phyloP scores from a whole-genome alignment of 2,113 vertebrate genomes.

The Recurvirostra avosetta region DNA sequence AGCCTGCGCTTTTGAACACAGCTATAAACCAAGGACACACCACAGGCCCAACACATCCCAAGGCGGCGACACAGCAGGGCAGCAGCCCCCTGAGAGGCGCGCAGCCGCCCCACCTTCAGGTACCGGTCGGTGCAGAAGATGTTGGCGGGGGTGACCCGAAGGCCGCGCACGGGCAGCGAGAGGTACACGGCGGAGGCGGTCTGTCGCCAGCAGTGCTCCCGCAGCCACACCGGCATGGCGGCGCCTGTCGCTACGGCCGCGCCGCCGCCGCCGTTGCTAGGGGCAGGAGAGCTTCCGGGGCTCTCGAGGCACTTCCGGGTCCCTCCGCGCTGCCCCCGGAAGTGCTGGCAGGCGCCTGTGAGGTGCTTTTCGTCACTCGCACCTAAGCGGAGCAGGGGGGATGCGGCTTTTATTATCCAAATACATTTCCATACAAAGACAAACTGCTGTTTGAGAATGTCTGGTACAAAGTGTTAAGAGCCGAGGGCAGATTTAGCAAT shows the following conservation, averaged over 20 bases:
- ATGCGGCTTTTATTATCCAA: rapidly evolving
- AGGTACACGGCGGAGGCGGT: conserved; percentile 73
- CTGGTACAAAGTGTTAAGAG: neutral
- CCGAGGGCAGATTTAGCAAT: neutral
- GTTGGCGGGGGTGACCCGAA: conserved; percentile 57
- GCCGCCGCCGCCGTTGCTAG: neutral
- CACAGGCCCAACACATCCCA: rapidly evolving
- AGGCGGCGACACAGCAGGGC: rapidly evolving
- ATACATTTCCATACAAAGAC: rapidly evolving
- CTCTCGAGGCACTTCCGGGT: conserved; percentile 25
- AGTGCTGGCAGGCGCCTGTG: neutral
- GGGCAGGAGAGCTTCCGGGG: neutral
- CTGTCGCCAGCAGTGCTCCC: conserved; percentile 85
- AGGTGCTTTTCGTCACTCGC: rapidly evolving
- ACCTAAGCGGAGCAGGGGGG: rapidly evolving
- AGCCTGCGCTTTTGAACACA: neutral
- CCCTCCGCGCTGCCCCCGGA: neutral
- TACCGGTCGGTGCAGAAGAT: conserved; percentile 85
- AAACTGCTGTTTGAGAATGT: neutral
- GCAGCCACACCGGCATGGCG: conserved; percentile 83
- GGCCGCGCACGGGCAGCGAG: conserved; percentile 80
- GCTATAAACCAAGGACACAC: rapidly evolving
- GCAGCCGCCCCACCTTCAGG: conserved; percentile 79
- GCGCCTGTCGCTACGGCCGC: neutral
- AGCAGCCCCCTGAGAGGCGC: neutral